Evolutionary conservation across 2,113 vertebrate species (phyloP).

Genomic region (Daboia siamensis): DNA sequence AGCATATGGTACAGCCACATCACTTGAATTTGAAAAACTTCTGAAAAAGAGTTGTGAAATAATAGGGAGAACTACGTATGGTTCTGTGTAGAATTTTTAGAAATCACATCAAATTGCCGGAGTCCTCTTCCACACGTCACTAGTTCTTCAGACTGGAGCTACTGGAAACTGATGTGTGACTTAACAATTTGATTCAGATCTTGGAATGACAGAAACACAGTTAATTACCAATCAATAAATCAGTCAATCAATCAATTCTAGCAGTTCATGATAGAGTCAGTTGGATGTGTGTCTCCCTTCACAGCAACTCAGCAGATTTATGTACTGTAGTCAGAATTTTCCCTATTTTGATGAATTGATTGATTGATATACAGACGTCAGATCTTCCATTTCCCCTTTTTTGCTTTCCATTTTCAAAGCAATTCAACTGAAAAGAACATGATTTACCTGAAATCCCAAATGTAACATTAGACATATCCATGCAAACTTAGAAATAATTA

Average conservation of each 20-base stretch:
- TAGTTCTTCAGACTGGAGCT: background rate
- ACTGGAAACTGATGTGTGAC: background rate
- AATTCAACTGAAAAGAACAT: constrained; percentile 24
- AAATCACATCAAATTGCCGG: background rate
- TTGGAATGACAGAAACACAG: background rate
- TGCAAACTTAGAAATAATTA: background rate
- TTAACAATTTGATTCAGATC: background rate
- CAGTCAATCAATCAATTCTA: background rate
- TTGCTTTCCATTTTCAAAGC: constrained; percentile 20
- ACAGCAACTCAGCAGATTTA: too few species aligned
- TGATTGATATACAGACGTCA: background rate
- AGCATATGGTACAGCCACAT: background rate
- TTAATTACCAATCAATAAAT: background rate
- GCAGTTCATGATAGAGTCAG: too few species aligned
- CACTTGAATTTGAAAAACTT: background rate
- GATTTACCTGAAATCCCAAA: background rate
- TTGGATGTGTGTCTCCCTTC: too few species aligned
- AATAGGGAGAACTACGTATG: too few species aligned
- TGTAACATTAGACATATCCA: background rate
- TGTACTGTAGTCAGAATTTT: too few species aligned
- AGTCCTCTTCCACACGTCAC: background rate
- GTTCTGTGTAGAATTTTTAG: background rate
- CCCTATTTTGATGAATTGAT: too few species aligned
- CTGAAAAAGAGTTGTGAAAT: background rate
- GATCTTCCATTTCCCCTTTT: constrained; percentile 15